Evolutionary conservation across 2,888 invertebrate species (phyloP).

Genomic region (Drosophila pseudotalamancana): DNA sequence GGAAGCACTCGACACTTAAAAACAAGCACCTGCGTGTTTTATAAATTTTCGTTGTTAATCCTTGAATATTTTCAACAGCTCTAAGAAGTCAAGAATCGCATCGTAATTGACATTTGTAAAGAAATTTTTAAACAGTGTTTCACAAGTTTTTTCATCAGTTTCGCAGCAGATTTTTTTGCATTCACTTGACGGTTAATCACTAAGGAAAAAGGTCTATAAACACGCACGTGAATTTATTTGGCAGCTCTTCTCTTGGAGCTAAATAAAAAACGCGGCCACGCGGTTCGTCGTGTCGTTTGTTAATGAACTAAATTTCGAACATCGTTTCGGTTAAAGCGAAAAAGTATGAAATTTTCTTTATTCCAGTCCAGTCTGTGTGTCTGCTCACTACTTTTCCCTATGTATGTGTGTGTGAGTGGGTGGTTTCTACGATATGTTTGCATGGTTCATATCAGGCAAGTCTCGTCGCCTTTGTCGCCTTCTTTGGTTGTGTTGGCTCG

Average conservation of each 20-base stretch:
- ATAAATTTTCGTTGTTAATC: slow-evolving; percentile 14
- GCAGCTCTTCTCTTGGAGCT: slow-evolving; percentile 14
- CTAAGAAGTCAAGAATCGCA: slow-evolving; percentile 21
- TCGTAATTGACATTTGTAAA: slow-evolving; percentile 22
- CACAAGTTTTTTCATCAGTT: too few relatives aligned
- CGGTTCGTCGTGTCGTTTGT: slow-evolving; percentile 72
- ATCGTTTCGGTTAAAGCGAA: slow-evolving; percentile 71
- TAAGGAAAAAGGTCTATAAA: slow-evolving; percentile 20
- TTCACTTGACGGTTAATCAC: slow-evolving; percentile 16
- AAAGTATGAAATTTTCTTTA: slow-evolving; percentile 77
- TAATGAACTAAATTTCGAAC: slow-evolving; percentile 81
- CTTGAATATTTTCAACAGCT: background rate
- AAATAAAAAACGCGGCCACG: slow-evolving; percentile 68
- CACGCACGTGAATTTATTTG: slow-evolving; percentile 42
- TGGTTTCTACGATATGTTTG: slow-evolving; percentile 40
- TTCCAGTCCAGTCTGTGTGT: slow-evolving; percentile 60
- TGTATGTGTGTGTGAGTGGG: slow-evolving; percentile 12
- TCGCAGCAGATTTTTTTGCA: background rate
- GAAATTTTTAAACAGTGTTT: slow-evolving; percentile 64
- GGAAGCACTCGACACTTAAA: slow-evolving; percentile 32
- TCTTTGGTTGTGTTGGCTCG: slow-evolving; percentile 27
- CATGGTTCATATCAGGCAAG: slow-evolving; percentile 47
- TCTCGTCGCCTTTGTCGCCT: slow-evolving; percentile 6
- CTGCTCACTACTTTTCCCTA: slow-evolving; percentile 17
- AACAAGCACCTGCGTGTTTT: slow-evolving; percentile 36